Base-by-base conservation (phyloP, 2,888 invertebrate genomes). In the Cataglyphis altisquamis region DNA sequence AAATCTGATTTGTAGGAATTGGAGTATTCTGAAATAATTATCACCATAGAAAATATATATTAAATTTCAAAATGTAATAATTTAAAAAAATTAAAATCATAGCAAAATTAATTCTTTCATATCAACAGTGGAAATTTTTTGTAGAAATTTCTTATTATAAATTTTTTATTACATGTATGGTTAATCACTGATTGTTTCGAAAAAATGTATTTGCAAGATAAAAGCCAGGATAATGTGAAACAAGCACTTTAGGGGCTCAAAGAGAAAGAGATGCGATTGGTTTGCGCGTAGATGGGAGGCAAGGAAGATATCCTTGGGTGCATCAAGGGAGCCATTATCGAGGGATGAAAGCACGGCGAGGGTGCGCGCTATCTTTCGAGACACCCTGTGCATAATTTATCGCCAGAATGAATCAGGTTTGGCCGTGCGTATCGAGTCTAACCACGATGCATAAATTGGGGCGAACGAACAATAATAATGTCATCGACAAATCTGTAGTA, bases 291-390 rank as follows among this genome's bases (percentile, higher is more conserved):
- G 66, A 82, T 55, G 78, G 15, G 32, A 77, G 66, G 85, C 85
- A 85, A 88, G 85, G 86, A 89, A 88, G 83, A 86, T 73, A 86
- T 89, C 89, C 88, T 90, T 83, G 90, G 90, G 83, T 90, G 91
- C 89, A 91, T 88, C 89, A 86, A 86, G 91, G 87, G 88, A 90
- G 81, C 90, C 90, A 91, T 92, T 92, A 91, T 89, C 87, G 86
- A 84, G 87, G 90, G 89, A 86, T 84, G 87, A 87, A 89, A 87
- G 87, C 86, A 84, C 84, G 80, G 87, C 83, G 84, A 81, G 83
- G 83, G 88, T 77, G 83, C 81, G 68, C 82, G 72, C 86, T 90
- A 89, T 86, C 88, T 88, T 89, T 68, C 81, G 80, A 75, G 86
- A 88, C 89, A 90, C 88, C 85, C 87, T 83, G 88, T 88, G 89